Percentiles rank a stretch among this genome's conserved stretches.
Conservation (phyloP, 2,113 vertebrate species). For the Microtus montanus region DNA sequence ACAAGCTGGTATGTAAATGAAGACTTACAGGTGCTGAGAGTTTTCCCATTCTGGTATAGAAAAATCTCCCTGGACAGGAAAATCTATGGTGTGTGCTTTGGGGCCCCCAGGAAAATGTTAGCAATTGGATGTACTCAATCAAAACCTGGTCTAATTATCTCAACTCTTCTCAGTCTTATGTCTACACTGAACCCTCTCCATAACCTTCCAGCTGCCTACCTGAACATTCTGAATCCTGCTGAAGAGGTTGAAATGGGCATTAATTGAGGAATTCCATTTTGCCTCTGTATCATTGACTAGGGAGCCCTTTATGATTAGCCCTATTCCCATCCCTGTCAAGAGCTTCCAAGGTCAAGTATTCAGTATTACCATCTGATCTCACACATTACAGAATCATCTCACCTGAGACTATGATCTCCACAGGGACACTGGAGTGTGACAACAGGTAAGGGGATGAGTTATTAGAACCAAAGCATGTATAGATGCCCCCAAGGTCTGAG, state of each 20-base stretch:
- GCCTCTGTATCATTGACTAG: constrained; percentile 22
- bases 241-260: too few species aligned
- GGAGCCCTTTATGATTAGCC: too few species aligned
- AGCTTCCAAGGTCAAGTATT: fast-evolving
- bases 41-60: not conserved
- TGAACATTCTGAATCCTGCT: not conserved
- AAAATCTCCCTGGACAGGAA: too few species aligned
- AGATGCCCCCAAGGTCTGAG: not conserved
- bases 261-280: constrained; percentile 74
- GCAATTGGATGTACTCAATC: too few species aligned
- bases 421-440: not conserved
- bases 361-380: not conserved
- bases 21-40: not conserved
- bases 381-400: fast-evolving
- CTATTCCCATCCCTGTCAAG: not conserved
- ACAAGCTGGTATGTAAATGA: too few species aligned
- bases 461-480: not conserved
- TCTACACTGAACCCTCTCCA: too few species aligned
- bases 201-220: too few species aligned
- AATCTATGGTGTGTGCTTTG: fast-evolving
- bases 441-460: not conserved
- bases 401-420: constrained; percentile 39
- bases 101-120: too few species aligned
- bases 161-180: not conserved
- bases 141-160: too few species aligned